phyloP scores from a whole-genome alignment of 2,797 vertebrate species.

The Eurystomus glaucurus region DNA sequence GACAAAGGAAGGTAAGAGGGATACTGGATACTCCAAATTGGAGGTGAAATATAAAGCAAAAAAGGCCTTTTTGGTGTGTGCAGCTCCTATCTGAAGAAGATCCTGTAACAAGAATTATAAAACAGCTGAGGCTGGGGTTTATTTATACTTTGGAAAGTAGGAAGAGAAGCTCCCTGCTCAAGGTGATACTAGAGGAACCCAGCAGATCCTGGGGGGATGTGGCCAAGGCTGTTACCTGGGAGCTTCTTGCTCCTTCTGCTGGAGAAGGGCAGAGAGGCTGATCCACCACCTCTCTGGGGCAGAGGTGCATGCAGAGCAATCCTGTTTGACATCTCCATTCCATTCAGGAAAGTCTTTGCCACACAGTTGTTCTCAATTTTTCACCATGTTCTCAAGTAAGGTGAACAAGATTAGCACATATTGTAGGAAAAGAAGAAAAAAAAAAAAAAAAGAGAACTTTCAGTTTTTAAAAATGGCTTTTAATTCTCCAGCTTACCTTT shows the following conservation, averaged over 20 bases:
- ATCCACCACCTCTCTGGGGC: neutral
- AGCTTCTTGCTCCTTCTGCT: neutral
- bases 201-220: neutral
- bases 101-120: neutral
- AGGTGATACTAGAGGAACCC: neutral
- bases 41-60: neutral
- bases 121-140: neutral
- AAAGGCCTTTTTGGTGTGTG: neutral
- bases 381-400: neutral
- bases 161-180: neutral
- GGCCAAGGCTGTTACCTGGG: neutral
- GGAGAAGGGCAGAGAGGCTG: neutral
- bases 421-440: neutral
- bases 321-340: neutral
- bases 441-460: neutral
- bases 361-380: neutral
- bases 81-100: neutral
- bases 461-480: neutral
- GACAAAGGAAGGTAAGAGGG: neutral
- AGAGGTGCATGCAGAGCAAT: fast-evolving
- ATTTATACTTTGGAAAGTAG: neutral
- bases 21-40: neutral
- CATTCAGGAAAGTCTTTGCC: neutral
- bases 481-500: neutral
- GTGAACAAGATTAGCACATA: neutral